Evolutionary conservation across 1,140 invertebrate species (phyloP).

Genomic region (Pseudoatta argentina): DNA sequence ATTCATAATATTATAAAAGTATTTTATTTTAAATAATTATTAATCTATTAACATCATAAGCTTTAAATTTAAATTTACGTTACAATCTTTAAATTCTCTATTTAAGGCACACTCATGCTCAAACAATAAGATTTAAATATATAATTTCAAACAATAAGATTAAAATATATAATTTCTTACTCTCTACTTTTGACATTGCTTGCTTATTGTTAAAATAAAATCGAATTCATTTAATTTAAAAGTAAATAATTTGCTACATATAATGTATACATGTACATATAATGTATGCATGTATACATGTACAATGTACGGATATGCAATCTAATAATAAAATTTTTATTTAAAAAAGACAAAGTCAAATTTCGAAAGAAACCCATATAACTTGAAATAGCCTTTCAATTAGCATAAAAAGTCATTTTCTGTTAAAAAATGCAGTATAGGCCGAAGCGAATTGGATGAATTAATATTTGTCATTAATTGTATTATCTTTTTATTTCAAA

Average conservation of each 20-base stretch:
- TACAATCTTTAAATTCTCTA: background rate
- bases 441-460: too few species aligned
- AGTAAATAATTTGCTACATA: background rate
- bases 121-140: background rate
- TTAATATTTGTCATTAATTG: too few species aligned
- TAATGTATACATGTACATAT: too few species aligned
- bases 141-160: too few species aligned
- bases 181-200: too few species aligned
- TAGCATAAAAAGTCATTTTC: slow-evolving; percentile 23
- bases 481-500: too few species aligned
- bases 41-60: background rate
- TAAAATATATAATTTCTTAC: background rate
- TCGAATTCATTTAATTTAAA: background rate
- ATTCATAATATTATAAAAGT: background rate
- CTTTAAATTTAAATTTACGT: too few species aligned
- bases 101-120: background rate
- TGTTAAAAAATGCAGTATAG: background rate
- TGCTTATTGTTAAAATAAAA: too few species aligned
- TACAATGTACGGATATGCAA: background rate
- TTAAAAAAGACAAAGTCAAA: background rate
- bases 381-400: background rate
- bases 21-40: slow-evolving; percentile 18
- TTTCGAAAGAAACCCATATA: background rate
- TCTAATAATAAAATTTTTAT: background rate
- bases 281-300: too few species aligned